Percentiles rank a stretch among this genome's conserved stretches.
Conservation (phyloP, 2,888 invertebrate genomes). For the Orchestes rusci region DNA sequence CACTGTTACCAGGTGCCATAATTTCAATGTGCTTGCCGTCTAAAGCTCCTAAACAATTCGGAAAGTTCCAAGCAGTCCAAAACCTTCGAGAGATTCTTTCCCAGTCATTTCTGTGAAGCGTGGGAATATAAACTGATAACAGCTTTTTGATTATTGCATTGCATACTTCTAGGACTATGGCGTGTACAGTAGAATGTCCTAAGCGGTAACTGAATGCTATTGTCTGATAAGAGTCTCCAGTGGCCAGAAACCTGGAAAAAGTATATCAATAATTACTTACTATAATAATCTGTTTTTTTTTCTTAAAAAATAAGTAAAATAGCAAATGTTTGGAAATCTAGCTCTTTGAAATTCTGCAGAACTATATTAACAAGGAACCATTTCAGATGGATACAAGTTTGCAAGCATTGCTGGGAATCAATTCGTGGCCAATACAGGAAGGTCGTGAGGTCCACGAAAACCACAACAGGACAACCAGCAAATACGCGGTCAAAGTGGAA, state of each 20-base stretch:
- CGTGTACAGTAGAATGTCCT: constrained; percentile 21
- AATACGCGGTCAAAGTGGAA: no score
- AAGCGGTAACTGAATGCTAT: constrained; percentile 21
- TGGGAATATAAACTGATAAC: constrained; percentile 21
- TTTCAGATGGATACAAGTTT: no score
- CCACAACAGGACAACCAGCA: no score
- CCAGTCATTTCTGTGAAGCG: constrained; percentile 19
- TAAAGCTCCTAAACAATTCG: constrained; percentile 19
- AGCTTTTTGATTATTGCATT: constrained; percentile 19
- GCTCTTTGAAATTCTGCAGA: no score
- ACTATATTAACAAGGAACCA: no score
- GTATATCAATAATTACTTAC: no score
- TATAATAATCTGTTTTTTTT: no score
- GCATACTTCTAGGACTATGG: constrained; percentile 22
- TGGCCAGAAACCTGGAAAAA: constrained; percentile 2
- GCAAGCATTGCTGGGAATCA: no score
- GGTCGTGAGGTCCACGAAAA: no score
- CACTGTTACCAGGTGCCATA: constrained; percentile 21
- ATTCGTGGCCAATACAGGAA: no score
- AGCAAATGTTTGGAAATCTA: no score
- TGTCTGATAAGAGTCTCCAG: constrained; percentile 14
- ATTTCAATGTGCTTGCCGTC: constrained; percentile 24
- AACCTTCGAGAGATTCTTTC: constrained; percentile 19
- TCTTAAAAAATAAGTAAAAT: no score
- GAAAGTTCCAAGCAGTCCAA: constrained; percentile 21